Evolutionary conservation across 1,140 invertebrate species (phyloP), one percentile per base, ranked within the genome.

Genomic region (Papilio aristodemus): DNA sequence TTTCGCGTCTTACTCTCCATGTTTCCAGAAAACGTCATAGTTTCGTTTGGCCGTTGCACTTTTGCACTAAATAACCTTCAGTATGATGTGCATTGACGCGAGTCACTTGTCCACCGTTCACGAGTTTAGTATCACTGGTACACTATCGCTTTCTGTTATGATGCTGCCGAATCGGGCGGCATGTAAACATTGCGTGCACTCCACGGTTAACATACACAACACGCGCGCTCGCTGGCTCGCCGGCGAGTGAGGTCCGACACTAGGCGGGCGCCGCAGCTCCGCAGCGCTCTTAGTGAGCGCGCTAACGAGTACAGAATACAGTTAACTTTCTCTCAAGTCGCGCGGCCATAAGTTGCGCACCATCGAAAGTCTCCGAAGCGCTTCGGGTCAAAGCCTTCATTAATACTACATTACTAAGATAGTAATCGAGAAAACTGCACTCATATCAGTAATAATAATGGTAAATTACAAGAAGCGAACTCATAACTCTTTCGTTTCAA

Each of bases 311-410:
- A 85, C 85, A 84, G 80, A 86, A 85, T 85, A 90, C 86, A 86
- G 86, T 90, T 90, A 89, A 89, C 88, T 90, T 90, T 89, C 89
- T 89, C 89, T 81, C 72, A 69, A 74, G 70, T 76, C 72, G 72
- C 73, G 74, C 71, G 73, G 71, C 79, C 77, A 85, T 83, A 86
- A 85, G 72, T 78, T 82, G 75, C 70, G 75, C 86, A 77, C 80
- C 81, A 88, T 87, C 87, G 89, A 91, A 91, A 91, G 89, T 89
- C 80, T 72, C 72, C 79, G 70, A 78, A 78, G 80, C 76, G 75
- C 81, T 80, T 71, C 82, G 83, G 85, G 86, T 89, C 88, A 85
- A 82, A 85, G 75, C 77, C 76, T 86, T 79, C 81, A 85, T 86
- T 74, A 76, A 79, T 76, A 78, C 76, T 74, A n/a, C 62, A 77